Percentiles rank a stretch among this genome's conserved stretches.
Evolutionary conservation across 2,113 vertebrate species (phyloP).

Genomic region (Jacana jacana): DNA sequence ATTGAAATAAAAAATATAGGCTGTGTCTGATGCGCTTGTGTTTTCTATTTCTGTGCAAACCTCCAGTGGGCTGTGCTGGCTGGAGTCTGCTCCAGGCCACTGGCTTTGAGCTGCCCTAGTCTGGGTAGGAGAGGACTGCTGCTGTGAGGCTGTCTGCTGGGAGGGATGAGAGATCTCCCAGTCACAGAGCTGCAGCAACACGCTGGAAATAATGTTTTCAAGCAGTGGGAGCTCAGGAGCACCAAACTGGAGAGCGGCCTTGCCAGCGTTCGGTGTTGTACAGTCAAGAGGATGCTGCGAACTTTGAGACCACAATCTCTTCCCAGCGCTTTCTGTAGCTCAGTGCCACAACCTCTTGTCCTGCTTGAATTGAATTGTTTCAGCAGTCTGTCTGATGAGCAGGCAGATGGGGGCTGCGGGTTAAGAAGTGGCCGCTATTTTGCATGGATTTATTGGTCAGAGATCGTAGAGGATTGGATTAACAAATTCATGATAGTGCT

Average conservation of each 20-base stretch:
- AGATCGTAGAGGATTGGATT: background rate
- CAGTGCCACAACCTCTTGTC: background rate
- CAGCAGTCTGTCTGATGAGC: background rate
- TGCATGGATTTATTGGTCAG: background rate
- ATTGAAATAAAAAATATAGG: background rate
- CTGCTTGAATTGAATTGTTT: background rate
- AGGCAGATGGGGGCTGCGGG: background rate
- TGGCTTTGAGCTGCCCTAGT: background rate
- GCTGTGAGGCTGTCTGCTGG: background rate
- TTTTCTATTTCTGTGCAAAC: background rate
- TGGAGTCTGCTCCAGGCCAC: background rate
- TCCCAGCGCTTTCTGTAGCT: background rate
- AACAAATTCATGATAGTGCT: background rate
- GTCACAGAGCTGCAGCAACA: background rate
- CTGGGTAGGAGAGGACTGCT: background rate
- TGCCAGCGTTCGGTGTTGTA: background rate
- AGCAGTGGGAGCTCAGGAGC: background rate
- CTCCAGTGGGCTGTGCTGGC: background rate
- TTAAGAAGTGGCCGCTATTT: background rate
- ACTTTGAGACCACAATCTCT: background rate
- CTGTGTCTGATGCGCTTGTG: background rate
- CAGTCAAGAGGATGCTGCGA: background rate
- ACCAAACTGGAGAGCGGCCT: background rate
- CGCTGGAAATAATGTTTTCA: fast-evolving
- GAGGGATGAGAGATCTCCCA: background rate